Conservation (phyloP, 2,888 invertebrate species). For the Sphinx pinastri region DNA sequence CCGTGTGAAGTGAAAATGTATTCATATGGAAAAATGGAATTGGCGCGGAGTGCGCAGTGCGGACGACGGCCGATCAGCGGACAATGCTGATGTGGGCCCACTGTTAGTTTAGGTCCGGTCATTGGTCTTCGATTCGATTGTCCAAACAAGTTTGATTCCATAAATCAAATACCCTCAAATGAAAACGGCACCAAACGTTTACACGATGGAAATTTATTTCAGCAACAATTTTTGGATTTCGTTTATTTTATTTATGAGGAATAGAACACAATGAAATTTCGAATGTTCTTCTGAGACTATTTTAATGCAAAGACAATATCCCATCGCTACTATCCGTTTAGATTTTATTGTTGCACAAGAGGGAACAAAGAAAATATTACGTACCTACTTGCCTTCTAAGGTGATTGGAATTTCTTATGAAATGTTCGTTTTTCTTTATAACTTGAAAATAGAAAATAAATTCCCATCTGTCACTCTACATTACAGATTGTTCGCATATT, state of each 20-base stretch:
- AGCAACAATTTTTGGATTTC: neutral
- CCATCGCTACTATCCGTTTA: no score
- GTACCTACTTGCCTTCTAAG: no score
- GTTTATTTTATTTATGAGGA: neutral
- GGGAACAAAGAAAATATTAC: no score
- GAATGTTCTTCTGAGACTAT: no score
- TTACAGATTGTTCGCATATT: no score
- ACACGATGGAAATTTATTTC: neutral
- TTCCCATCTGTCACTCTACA: no score
- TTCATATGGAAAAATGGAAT: slow-evolving; percentile 21
- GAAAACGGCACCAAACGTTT: neutral
- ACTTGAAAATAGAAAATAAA: no score
- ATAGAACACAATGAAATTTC: no score
- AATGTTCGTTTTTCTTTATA: no score
- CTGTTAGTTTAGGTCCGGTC: slow-evolving; percentile 21
- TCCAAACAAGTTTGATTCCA: neutral
- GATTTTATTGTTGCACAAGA: no score
- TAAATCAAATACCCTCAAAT: neutral
- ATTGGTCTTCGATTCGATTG: neutral
- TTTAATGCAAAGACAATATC: no score
- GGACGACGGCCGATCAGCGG: neutral
- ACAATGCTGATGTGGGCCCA: neutral
- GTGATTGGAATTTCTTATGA: no score
- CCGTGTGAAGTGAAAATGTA: neutral
- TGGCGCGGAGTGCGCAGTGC: slow-evolving; percentile 17